Evolutionary conservation across 1,140 invertebrate genomes (phyloP).

Genomic region (Drosophila chauvacae): DNA sequence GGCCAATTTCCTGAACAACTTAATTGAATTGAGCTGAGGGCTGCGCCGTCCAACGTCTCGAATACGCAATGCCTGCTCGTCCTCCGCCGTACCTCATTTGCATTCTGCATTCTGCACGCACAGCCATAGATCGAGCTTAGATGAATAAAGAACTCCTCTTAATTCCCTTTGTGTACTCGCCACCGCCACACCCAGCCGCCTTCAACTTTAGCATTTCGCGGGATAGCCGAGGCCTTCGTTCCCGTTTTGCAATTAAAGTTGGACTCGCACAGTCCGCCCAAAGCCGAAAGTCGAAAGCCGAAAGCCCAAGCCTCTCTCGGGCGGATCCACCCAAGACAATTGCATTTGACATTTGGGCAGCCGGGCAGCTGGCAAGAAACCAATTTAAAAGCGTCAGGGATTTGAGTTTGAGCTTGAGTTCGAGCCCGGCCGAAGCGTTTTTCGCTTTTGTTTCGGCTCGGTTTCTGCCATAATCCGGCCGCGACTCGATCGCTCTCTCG

Average conservation of each 20-base stretch:
- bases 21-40: conserved; percentile 74
- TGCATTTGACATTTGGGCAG: conserved; percentile 77
- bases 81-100: conserved; percentile 34
- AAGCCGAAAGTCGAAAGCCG: conserved; percentile 10
- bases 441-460: conserved; percentile 42
- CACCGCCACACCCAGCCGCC: conserved; percentile 48
- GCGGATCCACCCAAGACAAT: conserved; percentile 73
- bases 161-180: conserved; percentile 33
- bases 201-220: conserved; percentile 77
- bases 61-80: conserved; percentile 59
- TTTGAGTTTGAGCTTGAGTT: conserved; percentile 15
- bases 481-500: conserved; percentile 34
- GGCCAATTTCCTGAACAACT: conserved; percentile 74
- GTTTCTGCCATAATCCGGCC: conserved; percentile 69
- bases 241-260: conserved; percentile 68
- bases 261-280: conserved; percentile 33
- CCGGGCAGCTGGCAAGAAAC: conserved; percentile 35
- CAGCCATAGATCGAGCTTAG: conserved; percentile 47
- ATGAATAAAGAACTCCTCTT: conserved; percentile 44
- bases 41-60: conserved; percentile 26
- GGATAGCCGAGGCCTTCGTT: conserved; percentile 39
- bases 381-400: conserved; percentile 62
- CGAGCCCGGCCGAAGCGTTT: conserved; percentile 7
- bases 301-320: conserved; percentile 17
- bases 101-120: conserved; percentile 47